phyloP scores from a whole-genome alignment of 2,888 invertebrate species.

The Hydrotaea diabolus region DNA sequence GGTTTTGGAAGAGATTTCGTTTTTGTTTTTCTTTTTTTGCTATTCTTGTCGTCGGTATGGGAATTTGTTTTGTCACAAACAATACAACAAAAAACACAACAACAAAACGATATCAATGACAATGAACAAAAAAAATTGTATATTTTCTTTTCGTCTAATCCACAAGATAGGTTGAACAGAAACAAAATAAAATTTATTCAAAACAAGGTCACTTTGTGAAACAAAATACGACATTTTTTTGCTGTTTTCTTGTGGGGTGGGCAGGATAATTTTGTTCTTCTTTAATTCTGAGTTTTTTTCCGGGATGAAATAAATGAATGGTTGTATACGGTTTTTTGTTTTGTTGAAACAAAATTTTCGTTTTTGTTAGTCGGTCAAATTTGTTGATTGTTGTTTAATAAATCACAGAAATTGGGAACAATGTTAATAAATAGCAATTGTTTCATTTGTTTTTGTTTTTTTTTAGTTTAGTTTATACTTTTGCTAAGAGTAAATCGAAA shows the following conservation, averaged over 20 bases:
- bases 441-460: constrained; percentile 24
- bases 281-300: constrained; percentile 27
- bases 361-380: constrained; percentile 59
- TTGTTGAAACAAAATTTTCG: constrained; percentile 54
- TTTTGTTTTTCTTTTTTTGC: neutral
- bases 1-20: constrained; percentile 15
- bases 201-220: neutral
- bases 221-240: neutral
- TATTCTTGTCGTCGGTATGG: neutral
- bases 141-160: neutral
- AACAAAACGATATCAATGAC: constrained; percentile 16
- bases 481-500: constrained; percentile 56
- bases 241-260: neutral
- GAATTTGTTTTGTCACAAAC: constrained; percentile 8
- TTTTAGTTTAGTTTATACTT: constrained; percentile 9
- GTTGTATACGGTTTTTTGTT: constrained; percentile 21
- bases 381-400: constrained; percentile 64
- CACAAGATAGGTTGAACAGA: neutral
- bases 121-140: constrained; percentile 26
- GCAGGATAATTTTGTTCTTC: neutral
- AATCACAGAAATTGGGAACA: constrained; percentile 80
- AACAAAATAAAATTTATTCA: constrained; percentile 34
- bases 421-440: constrained; percentile 72
- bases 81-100: neutral
- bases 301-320: constrained; percentile 46